Evolutionary conservation across 64 coral and sea anemone genomes (phyloP).

Genomic region (Pachyseris speciosa): DNA sequence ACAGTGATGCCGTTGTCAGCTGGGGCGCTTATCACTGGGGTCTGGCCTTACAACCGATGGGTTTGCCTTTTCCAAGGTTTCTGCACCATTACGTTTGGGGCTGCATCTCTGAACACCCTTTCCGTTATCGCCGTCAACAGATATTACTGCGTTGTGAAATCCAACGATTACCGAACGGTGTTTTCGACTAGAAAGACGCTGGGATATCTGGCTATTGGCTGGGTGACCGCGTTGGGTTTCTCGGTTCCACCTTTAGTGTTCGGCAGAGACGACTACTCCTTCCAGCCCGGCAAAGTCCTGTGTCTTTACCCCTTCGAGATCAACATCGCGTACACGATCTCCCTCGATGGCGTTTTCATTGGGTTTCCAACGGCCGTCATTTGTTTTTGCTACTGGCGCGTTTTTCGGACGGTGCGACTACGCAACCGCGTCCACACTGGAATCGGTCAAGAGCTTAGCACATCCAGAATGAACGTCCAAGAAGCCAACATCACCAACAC

Average conservation of each 20-base stretch:
- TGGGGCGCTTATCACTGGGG: constrained; percentile 46
- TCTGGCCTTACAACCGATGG: constrained; percentile 54
- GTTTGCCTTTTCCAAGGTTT: constrained; percentile 79
- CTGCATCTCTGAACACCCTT: constrained; percentile 71
- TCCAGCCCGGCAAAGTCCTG: constrained; percentile 27
- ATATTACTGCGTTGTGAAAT: constrained; percentile 87
- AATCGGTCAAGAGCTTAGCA: not conserved
- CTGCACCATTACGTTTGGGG: constrained; percentile 59
- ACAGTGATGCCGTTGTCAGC: constrained; percentile 67
- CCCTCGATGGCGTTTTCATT: constrained; percentile 17
- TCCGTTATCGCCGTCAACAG: constrained; percentile 85
- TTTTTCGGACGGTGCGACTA: constrained; percentile 9
- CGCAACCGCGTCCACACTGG: not conserved
- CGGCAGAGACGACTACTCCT: not conserved
- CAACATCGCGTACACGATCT: constrained; percentile 22
- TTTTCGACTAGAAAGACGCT: constrained; percentile 68
- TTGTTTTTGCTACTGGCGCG: constrained; percentile 42
- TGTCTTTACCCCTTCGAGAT: constrained; percentile 57
- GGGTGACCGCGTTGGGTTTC: not conserved
- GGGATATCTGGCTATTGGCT: constrained; percentile 15
- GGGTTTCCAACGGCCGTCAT: constrained; percentile 9
- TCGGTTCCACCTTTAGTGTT: not conserved
- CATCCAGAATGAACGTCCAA: not conserved
- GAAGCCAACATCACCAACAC: constrained; percentile 54
- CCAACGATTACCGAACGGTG: constrained; percentile 73